Percentiles rank a stretch among this genome's conserved stretches.
Conservation (phyloP, 1,140 invertebrate genomes). For the Mercenaria mercenaria region DNA sequence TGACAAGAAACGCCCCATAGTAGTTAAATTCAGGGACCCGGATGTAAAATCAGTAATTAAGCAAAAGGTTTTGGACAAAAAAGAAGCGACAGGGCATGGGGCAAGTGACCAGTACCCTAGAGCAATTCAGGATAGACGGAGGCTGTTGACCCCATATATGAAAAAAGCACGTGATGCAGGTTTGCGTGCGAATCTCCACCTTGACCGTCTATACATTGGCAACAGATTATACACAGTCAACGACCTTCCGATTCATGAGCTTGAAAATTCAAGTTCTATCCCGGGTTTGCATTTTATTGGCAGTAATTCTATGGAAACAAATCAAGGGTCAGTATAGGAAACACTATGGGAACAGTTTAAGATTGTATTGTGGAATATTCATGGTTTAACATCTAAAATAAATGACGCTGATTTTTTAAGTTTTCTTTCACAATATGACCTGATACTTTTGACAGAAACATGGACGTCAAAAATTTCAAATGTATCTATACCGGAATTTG, state of each 20-base stretch:
- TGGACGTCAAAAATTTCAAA: too few relatives aligned
- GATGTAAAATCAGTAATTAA: background rate
- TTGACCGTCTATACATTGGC: too few relatives aligned
- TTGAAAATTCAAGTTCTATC: background rate
- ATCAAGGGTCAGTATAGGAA: background rate
- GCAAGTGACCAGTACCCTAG: too few relatives aligned
- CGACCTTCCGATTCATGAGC: background rate
- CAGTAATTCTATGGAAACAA: background rate
- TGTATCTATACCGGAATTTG: too few relatives aligned
- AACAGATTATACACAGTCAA: background rate
- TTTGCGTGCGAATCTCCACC: background rate
- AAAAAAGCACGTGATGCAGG: background rate
- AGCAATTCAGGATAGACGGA: too few relatives aligned
- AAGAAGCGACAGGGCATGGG: too few relatives aligned
- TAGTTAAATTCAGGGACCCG: background rate
- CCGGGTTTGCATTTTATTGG: background rate
- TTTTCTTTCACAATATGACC: too few relatives aligned
- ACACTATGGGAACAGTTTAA: background rate
- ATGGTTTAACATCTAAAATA: background rate
- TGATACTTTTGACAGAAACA: too few relatives aligned
- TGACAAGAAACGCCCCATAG: background rate
- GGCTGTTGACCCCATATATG: too few relatives aligned
- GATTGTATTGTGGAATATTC: background rate
- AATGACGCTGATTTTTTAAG: too few relatives aligned
- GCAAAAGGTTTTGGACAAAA: too few relatives aligned